Percentiles rank a stretch among this genome's conserved stretches.
phyloP scores from a whole-genome alignment of 2,888 invertebrate species.

The Tanypteryx hageni region DNA sequence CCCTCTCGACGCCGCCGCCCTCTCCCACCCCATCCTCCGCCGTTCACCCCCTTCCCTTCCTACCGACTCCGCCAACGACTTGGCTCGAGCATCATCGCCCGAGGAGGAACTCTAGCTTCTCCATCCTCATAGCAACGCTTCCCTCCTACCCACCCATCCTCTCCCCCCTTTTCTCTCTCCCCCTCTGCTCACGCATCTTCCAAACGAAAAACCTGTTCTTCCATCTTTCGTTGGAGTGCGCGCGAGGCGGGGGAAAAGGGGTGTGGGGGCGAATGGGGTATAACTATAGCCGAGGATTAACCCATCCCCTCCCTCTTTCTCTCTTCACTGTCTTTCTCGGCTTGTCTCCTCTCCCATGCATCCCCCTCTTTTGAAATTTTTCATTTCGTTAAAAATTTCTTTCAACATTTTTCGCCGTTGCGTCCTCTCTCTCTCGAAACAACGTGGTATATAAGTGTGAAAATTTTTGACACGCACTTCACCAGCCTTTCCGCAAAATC shows the following conservation, averaged over 20 bases:
- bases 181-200: neutral
- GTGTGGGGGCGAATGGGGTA: too few relatives aligned
- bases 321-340: too few relatives aligned
- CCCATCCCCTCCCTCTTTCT: too few relatives aligned
- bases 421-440: too few relatives aligned
- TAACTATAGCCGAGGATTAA: too few relatives aligned
- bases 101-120: neutral
- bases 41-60: neutral
- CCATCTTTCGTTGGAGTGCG: neutral
- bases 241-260: neutral
- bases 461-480: too few relatives aligned
- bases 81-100: neutral
- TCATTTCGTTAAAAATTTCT: too few relatives aligned
- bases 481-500: too few relatives aligned
- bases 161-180: neutral
- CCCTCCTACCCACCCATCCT: neutral
- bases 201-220: slow-evolving; percentile 47
- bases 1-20: neutral
- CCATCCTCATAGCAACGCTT: neutral
- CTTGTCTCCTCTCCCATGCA: too few relatives aligned
- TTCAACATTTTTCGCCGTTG: too few relatives aligned
- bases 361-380: too few relatives aligned
- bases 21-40: neutral
- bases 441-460: too few relatives aligned
- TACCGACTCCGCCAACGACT: neutral